Evolutionary conservation across 2,888 invertebrate species (phyloP), one percentile per base, ranked within the genome.

Genomic region (Eupithecia exiguata): DNA sequence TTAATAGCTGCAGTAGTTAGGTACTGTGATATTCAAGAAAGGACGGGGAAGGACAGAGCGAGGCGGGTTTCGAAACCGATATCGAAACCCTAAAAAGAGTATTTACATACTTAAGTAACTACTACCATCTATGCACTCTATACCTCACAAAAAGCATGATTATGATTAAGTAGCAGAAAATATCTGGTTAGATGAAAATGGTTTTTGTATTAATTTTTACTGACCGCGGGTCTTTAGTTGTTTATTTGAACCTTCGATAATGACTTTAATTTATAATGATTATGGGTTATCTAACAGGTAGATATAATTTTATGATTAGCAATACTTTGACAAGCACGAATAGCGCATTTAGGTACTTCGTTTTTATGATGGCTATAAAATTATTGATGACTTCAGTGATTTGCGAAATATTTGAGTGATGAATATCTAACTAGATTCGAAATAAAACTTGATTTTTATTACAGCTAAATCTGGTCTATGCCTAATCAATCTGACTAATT

Each of bases 321-420:
- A 38, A 38, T 35, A 38, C 36, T 2, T n/a, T 65, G 30, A 38
- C 63, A 36, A 65, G 63, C n/a, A 36, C 14, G 14, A 25, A 58
- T 12, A 58, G n/a, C 10, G 38, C 63, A 65, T 38, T n/a, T n/a
- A 65, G n/a, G 36, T 65, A 65, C 38, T 38, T n/a, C n/a, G 1
- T 38, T 65, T 65, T 38, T 36, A 65, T 36, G 63, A 65, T 21
- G 36, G 38, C 38, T 38, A 38, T 65, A n/a, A 65, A 65, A 21
- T 36, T 36, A 38, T 65, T 65, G 10, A 21, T n/a, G 38, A 38
- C n/a, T 12, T 36, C n/a, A n/a, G 36, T n/a, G n/a, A 65, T 65
- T 46, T 61, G 36, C 25, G 38, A 58, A 69, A 38, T 25, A 69
- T 58, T 38, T 69, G 21, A 30, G 12, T 61, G 58, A 58, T 71